These are phyloP conservation scores for Drosophila setosimentum DNA, from an alignment of 2,888 invertebrate genomes.

Conservation along the genomic window DNA sequence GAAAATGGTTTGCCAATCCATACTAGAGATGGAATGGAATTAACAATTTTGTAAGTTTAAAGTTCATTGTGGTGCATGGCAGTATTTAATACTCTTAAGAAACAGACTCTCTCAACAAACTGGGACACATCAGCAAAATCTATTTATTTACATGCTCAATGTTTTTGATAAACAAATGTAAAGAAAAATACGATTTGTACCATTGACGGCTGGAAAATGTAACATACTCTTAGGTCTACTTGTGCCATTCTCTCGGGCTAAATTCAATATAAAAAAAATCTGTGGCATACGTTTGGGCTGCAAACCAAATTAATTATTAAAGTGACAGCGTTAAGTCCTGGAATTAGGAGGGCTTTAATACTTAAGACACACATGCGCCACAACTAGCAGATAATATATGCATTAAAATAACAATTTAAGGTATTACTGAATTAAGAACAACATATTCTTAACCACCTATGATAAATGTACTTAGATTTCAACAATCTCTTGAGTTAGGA, in stretches of 20 bases:
- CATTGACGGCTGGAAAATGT: constrained; percentile 1
- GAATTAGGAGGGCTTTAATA: background rate
- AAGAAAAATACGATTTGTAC: constrained; percentile 8
- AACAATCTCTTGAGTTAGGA: constrained; percentile 21
- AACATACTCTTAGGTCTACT: background rate
- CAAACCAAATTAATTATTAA: constrained; percentile 2
- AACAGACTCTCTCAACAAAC: background rate
- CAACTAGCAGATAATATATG: constrained; percentile 2
- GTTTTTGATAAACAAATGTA: background rate
- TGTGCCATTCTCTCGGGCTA: constrained; percentile 13
- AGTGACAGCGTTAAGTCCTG: background rate
- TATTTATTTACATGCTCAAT: constrained; percentile 7
- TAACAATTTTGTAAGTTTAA: background rate
- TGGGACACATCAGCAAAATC: constrained; percentile 1
- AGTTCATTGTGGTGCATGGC: constrained; percentile 17
- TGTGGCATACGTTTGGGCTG: constrained; percentile 26
- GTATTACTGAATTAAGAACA: constrained; percentile 13
- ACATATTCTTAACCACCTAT: constrained; percentile 38
- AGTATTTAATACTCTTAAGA: constrained; percentile 19
- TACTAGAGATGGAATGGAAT: constrained; percentile 11
- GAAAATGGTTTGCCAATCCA: constrained; percentile 9
- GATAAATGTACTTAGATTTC: constrained; percentile 22
- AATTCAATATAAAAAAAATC: background rate
- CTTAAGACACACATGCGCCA: constrained; percentile 3
- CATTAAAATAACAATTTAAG: background rate